Conservation (phyloP, 2,113 vertebrate species). For the Notechis scutatus region DNA sequence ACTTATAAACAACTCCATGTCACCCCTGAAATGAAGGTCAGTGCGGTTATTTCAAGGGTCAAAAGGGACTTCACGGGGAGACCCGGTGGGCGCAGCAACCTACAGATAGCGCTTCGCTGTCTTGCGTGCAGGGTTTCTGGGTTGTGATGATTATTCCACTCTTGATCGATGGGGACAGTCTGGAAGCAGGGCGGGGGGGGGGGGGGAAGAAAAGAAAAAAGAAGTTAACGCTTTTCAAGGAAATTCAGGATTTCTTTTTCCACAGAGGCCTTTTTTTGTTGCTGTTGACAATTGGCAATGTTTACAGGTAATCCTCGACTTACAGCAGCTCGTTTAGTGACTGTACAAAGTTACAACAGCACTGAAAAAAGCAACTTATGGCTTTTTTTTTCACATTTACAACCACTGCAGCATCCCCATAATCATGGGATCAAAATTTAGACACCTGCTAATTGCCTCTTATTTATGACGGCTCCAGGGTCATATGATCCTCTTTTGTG, state of each 20-base stretch:
- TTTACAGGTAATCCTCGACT: neutral
- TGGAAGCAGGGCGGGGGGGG: conserved; percentile 55
- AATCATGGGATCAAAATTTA: neutral
- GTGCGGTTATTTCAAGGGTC: neutral
- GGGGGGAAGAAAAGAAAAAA: neutral
- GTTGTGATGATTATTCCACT: conserved; percentile 45
- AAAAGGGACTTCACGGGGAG: neutral
- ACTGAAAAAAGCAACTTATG: neutral
- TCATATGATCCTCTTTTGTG: neutral
- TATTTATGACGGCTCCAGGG: neutral
- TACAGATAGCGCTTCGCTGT: conserved; percentile 59
- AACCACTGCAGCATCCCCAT: neutral
- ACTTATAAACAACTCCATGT: neutral
- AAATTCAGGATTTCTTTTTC: neutral
- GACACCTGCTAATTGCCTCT: neutral
- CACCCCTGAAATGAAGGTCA: neutral
- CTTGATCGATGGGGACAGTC: conserved; percentile 55
- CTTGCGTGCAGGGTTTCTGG: conserved; percentile 46
- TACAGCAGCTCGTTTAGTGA: neutral
- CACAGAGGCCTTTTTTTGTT: neutral
- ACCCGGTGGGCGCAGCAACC: conserved; percentile 37
- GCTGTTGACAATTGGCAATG: neutral
- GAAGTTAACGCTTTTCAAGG: neutral
- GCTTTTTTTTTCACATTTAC: neutral
- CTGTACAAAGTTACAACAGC: neutral